Base-by-base conservation (phyloP, 1,140 invertebrate genomes). In the Drosophila mojavensis region DNA sequence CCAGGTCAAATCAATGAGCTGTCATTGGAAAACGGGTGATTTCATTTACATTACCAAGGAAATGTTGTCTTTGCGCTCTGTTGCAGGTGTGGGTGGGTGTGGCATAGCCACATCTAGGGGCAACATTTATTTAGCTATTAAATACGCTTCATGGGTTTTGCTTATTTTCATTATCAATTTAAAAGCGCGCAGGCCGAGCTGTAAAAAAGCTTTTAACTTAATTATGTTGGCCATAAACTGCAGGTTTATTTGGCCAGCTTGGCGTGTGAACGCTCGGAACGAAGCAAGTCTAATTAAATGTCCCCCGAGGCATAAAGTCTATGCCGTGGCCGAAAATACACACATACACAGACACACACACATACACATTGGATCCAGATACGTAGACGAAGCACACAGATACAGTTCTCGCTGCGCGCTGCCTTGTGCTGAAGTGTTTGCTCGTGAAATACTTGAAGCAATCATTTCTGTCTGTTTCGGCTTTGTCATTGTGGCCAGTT, bases 121-220 rank as follows among this genome's bases (percentile, higher is more conserved):
- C 79, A 68, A 53, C 81, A 85, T 84, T 88, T 90, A 88, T 89
- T 88, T 90, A 89, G 84, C 85, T 71, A 88, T 88, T 88, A 88
- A 88, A 90, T 76, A 84, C 84, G 83, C 84, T 86, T 83, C 85
- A 88, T 80, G 86, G 68, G 75, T 55, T 81, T 81, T 90, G 69
- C 75, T 75, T 90, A 84, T 89, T 90, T 90, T 90, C 84, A 88
- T 88, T 88, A 84, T 88, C 84, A 89, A 88, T 89, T 89, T 90
- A 71, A 72, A 70, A 81, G 83, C 76, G 79, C 53, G 68, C 80
- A 53, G 51, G 61, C 54, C 55, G 55, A 68, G 70, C 75, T 81
- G 78, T 89, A 89, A 89, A 89, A 89, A 89, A 90, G 85, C 84
- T 89, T 89, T 89, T 84, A 89, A 89, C 81, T 90, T 89, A 89